These are phyloP conservation scores for Buceros bicornis DNA, from an alignment of 2,797 vertebrate species.

Conservation along the genomic window DNA sequence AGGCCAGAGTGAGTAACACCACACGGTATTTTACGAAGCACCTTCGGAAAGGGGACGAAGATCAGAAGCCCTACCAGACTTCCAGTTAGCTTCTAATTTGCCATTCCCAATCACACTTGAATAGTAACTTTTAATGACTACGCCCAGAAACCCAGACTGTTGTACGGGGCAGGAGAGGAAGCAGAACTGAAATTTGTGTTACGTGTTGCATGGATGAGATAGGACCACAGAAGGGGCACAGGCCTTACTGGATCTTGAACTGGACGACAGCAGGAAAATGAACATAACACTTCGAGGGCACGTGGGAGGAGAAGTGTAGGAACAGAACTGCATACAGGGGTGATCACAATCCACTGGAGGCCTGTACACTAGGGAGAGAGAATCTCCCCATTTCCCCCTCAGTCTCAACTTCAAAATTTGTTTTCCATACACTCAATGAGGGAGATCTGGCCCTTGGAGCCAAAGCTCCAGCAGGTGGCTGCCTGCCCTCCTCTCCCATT, in stretches of 20 bases:
- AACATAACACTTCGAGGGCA: background rate
- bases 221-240: background rate
- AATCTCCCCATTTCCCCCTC: background rate
- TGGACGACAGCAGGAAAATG: background rate
- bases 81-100: slow-evolving; percentile 61
- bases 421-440: background rate
- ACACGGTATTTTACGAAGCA: slow-evolving; percentile 63
- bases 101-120: slow-evolving; percentile 36
- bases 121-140: background rate
- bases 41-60: slow-evolving; percentile 51
- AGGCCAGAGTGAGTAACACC: slow-evolving; percentile 63
- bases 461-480: background rate
- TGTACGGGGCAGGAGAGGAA: background rate
- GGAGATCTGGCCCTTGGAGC: background rate
- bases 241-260: background rate
- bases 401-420: background rate
- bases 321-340: background rate
- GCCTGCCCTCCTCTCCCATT: slow-evolving; percentile 25
- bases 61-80: slow-evolving; percentile 31
- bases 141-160: background rate
- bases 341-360: background rate
- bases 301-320: background rate
- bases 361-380: background rate
- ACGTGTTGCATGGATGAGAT: background rate
- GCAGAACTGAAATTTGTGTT: background rate